A percentile compares a stretch with the other conserved stretches of the same genome.
These are phyloP conservation scores for Sebastes jordani DNA, from an alignment of 2,797 vertebrate genomes.

Conservation along the genomic window DNA sequence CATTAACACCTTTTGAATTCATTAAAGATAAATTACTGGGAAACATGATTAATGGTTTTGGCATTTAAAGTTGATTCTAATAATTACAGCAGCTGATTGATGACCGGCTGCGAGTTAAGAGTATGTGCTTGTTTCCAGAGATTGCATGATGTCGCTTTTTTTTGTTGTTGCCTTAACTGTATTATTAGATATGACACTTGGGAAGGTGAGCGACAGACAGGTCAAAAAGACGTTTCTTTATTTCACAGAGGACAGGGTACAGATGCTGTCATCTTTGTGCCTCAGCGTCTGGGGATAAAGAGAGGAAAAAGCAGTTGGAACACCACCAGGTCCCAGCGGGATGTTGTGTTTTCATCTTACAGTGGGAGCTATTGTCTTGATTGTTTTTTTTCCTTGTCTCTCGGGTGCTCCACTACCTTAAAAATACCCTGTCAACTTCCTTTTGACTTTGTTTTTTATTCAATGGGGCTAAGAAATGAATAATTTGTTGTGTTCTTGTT, in stretches of 20 bases:
- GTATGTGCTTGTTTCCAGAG: conserved; percentile 23
- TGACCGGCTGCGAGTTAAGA: conserved; percentile 1
- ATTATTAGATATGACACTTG: conserved; percentile 43
- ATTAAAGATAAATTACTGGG: conserved; percentile 29
- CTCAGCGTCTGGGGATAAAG: conserved; percentile 27
- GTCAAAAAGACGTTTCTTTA: conserved; percentile 50
- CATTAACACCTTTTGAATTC: conserved; percentile 48
- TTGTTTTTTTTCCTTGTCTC: conserved; percentile 42
- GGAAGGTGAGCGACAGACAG: conserved; percentile 32
- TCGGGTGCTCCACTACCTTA: conserved; percentile 15
- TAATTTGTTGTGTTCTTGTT: neutral
- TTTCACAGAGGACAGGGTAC: conserved; percentile 33
- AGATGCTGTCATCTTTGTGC: conserved; percentile 33
- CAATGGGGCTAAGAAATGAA: neutral
- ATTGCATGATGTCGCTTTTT: conserved; percentile 29
- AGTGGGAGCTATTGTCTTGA: conserved; percentile 21
- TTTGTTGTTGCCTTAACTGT: conserved; percentile 17
- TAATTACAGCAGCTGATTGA: conserved; percentile 62
- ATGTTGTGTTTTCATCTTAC: conserved; percentile 42
- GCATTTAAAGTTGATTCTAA: conserved; percentile 58
- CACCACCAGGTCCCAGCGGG: conserved; percentile 4
- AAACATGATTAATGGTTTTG: conserved; percentile 56
- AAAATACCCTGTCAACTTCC: conserved; percentile 18
- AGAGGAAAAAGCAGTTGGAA: conserved; percentile 31
- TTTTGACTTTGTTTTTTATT: conserved; percentile 15